These are phyloP conservation scores for Phoxinus dragarum DNA, from an alignment of 2,797 vertebrate genomes.

Conservation along the genomic window DNA sequence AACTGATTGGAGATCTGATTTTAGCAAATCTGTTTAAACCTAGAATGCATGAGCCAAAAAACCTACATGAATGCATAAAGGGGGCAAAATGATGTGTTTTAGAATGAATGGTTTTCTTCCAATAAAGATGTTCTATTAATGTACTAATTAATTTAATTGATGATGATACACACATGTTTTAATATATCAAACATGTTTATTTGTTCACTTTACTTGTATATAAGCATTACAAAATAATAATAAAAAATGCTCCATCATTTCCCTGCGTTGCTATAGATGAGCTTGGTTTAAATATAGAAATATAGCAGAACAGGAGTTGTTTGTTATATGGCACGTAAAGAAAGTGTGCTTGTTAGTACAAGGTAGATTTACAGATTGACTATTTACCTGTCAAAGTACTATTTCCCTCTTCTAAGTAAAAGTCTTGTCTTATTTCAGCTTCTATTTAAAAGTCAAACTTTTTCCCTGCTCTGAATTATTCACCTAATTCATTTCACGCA, in stretches of 20 bases:
- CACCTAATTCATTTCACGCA: constrained; percentile 26
- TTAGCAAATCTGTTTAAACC: neutral
- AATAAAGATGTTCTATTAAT: no score
- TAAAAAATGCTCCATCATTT: no score
- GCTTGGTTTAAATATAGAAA: neutral
- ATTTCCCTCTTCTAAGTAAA: neutral
- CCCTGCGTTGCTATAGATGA: neutral
- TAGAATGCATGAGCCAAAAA: neutral
- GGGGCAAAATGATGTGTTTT: no score
- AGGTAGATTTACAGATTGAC: neutral
- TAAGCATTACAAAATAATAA: no score
- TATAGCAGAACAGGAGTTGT: neutral
- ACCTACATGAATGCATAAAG: no score
- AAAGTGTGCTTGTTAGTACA: neutral
- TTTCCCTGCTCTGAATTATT: constrained; percentile 34
- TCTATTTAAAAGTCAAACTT: constrained; percentile 17
- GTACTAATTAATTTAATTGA: no score
- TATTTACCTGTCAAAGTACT: neutral
- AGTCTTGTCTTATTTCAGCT: constrained; percentile 14
- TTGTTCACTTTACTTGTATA: no score
- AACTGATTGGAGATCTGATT: neutral
- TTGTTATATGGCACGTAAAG: neutral
- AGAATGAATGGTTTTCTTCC: no score
- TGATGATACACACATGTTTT: no score
- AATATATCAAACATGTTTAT: no score